Evolutionary conservation across 1,140 invertebrate species (phyloP).

Genomic region (Pseudobourletiella spinata): DNA sequence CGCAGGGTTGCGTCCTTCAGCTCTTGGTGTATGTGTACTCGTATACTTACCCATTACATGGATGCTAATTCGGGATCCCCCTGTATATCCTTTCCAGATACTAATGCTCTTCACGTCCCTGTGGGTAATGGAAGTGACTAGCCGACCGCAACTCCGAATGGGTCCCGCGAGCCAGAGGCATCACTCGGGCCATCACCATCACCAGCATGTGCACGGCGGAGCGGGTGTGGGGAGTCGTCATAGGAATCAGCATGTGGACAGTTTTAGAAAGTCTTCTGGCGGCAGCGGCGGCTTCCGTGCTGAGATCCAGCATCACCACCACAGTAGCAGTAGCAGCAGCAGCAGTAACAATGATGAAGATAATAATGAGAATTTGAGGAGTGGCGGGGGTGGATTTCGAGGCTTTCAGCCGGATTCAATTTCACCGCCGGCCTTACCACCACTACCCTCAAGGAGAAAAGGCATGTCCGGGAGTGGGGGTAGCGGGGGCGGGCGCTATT

Average conservation of each 20-base stretch:
- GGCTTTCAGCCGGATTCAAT: neutral
- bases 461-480: too few species aligned
- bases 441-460: too few species aligned
- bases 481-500: neutral
- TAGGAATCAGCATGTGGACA: too few species aligned
- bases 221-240: too few species aligned
- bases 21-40: too few species aligned
- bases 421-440: neutral
- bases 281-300: too few species aligned
- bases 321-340: constrained; percentile 10
- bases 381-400: neutral
- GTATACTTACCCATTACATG: too few species aligned
- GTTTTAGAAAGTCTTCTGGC: too few species aligned
- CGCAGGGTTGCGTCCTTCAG: too few species aligned
- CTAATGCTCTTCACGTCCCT: too few species aligned
- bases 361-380: neutral
- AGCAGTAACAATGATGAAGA: neutral
- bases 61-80: too few species aligned
- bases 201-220: neutral
- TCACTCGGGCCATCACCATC: constrained; percentile 3
- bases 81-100: too few species aligned
- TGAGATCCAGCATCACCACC: constrained; percentile 4
- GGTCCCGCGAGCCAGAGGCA: neutral
- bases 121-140: neutral
- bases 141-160: neutral